Base-by-base conservation (phyloP, 2,113 vertebrate species). In the Microcebus ravelobensis region DNA sequence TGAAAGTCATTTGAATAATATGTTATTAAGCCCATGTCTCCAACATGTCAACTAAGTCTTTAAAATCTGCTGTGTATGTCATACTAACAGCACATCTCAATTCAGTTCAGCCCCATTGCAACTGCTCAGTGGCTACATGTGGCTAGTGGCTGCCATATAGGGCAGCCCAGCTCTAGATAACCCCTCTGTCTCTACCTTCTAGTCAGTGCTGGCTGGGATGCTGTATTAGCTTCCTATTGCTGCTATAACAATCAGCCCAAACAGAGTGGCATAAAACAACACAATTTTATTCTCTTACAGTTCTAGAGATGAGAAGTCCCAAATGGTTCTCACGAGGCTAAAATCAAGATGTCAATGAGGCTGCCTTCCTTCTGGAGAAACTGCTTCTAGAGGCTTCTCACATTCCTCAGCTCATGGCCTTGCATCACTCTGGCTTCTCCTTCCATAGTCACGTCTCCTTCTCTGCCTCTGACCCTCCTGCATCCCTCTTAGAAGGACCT, bases 231-330 rank as follows among this genome's bases (percentile, higher is more conserved):
- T 90, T 93, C 59, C n/a, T 48, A 23, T 13, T 48, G 18, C 23
- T 71, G 61, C 31, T 63, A 2, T 25, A 77, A 87, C 27, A 63
- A 74, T 57, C 52, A 59, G 25, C 68, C 42, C 55, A 39, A 65
- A 83, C 7, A 50, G 7, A 45, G 23, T 15, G 25, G 42, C 55
- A 23, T 61, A 77, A 57, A 55, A 71, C 45, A 61, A 77, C 2
- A 52, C 74, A 82, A 0, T 55, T 6, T 39, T 48, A 57, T 90
- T 90, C 29, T 81, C 50, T 36, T 90, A 55, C 4, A 48, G 59
- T 86, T 93, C 67, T 55, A 23, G 59, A 93, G 31, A 61, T 87
- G 36, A 85, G 61, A 87, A 76, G 59, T 90, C 42, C 42, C 76
- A 55, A 68, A 82, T 57, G 67, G n/a, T 27, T 90, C 36, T 90